phyloP scores from a whole-genome alignment of 2,797 vertebrate genomes.

The Ibycter americanus region DNA sequence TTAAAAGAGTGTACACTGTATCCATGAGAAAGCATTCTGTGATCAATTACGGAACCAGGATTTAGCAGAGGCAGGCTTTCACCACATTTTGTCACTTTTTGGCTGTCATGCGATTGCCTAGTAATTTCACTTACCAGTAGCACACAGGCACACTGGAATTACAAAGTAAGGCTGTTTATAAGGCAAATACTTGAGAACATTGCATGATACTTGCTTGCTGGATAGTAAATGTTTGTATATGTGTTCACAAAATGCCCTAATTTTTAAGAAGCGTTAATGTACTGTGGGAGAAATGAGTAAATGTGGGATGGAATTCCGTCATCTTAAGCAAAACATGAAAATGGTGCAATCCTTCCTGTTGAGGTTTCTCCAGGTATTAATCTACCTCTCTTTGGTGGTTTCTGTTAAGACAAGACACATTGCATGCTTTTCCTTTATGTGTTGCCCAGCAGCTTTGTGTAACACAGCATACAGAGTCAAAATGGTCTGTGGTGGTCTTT shows the following conservation, averaged over 20 bases:
- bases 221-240: neutral
- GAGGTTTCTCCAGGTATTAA: neutral
- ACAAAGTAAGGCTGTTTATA: neutral
- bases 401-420: neutral
- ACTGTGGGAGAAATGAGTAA: neutral
- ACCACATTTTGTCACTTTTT: neutral
- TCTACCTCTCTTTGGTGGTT: neutral
- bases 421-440: neutral
- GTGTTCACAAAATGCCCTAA: neutral
- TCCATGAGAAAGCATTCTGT: neutral
- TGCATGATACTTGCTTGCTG: neutral
- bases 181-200: neutral
- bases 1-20: neutral
- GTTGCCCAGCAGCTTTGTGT: slow-evolving; percentile 34
- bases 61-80: neutral
- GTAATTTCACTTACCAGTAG: neutral
- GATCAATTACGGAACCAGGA: neutral
- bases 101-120: neutral
- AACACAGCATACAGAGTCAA: neutral
- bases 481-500: neutral
- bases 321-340: neutral
- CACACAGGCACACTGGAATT: neutral
- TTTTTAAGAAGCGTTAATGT: neutral
- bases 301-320: neutral
- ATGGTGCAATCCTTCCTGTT: fast-evolving